Evolutionary conservation across 2,888 invertebrate genomes (phyloP).

Genomic region (Cacoxenus indagator): DNA sequence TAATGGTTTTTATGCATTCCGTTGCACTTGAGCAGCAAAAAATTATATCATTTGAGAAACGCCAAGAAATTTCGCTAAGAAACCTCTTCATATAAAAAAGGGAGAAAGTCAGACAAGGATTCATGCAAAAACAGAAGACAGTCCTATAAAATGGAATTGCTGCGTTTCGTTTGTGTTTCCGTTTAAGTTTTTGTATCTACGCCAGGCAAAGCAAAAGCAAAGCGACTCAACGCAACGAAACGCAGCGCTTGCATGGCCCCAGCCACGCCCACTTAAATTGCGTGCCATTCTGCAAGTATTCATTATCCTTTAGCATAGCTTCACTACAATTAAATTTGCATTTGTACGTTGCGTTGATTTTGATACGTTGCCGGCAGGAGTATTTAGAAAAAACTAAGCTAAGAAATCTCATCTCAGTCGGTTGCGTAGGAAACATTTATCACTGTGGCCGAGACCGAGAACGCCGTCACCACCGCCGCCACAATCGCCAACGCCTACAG

Average conservation of each 20-base stretch:
- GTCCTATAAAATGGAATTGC: neutral
- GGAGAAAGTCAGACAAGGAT: neutral
- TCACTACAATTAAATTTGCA: slow-evolving; percentile 70
- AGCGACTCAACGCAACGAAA: neutral
- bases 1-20: neutral
- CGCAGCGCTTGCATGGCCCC: slow-evolving; percentile 43
- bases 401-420: slow-evolving; percentile 35
- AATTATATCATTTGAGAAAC: neutral
- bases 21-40: neutral
- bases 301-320: slow-evolving; percentile 48
- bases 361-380: slow-evolving; percentile 33
- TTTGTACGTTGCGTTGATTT: slow-evolving; percentile 65
- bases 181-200: neutral
- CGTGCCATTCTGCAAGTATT: slow-evolving; percentile 67
- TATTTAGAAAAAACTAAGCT: slow-evolving; percentile 55
- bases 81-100: neutral
- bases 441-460: slow-evolving; percentile 47
- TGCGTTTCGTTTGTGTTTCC: neutral
- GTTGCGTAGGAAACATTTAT: slow-evolving; percentile 69
- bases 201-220: neutral
- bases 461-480: slow-evolving; percentile 22
- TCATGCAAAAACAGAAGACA: neutral
- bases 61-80: neutral
- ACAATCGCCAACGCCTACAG: slow-evolving; percentile 41
- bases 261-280: slow-evolving; percentile 68